Conservation (phyloP, 2,888 invertebrate genomes). For the Anoncus sp. region DNA sequence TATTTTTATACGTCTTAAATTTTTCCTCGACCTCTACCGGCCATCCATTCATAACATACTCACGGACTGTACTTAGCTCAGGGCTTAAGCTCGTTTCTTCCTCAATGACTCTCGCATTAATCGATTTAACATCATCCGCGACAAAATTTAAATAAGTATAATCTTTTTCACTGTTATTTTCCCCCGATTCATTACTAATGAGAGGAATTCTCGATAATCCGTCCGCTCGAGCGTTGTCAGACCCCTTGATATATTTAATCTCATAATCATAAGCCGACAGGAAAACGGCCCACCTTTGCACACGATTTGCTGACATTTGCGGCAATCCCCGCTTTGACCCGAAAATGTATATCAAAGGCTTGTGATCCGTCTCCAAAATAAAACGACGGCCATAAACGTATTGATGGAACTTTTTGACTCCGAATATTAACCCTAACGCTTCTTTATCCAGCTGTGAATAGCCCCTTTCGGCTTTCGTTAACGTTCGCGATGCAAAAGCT, state of each 20-base stretch:
- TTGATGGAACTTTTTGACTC: too few relatives aligned
- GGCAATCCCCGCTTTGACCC: too few relatives aligned
- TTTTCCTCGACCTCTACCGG: neutral
- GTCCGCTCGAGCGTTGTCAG: conserved; percentile 65
- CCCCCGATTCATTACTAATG: neutral
- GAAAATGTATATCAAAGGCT: too few relatives aligned
- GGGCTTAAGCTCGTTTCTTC: neutral
- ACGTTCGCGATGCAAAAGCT: too few relatives aligned
- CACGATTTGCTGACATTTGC: too few relatives aligned
- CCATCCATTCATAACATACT: conserved; percentile 17
- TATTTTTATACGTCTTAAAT: conserved; percentile 12
- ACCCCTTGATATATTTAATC: conserved; percentile 53
- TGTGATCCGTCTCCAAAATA: too few relatives aligned
- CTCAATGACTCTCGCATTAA: conserved; percentile 5
- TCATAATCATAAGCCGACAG: too few relatives aligned
- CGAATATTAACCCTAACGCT: too few relatives aligned
- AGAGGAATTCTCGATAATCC: conserved; percentile 63
- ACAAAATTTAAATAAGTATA: conserved; percentile 42
- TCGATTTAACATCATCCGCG: conserved; percentile 4
- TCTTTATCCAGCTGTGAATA: too few relatives aligned
- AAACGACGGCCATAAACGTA: too few relatives aligned
- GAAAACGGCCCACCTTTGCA: too few relatives aligned
- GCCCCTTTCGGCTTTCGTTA: too few relatives aligned
- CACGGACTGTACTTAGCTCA: conserved; percentile 1
- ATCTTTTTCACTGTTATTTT: conserved; percentile 1